Conservation (phyloP, 2,113 vertebrate genomes). For the Climacteris rufus region DNA sequence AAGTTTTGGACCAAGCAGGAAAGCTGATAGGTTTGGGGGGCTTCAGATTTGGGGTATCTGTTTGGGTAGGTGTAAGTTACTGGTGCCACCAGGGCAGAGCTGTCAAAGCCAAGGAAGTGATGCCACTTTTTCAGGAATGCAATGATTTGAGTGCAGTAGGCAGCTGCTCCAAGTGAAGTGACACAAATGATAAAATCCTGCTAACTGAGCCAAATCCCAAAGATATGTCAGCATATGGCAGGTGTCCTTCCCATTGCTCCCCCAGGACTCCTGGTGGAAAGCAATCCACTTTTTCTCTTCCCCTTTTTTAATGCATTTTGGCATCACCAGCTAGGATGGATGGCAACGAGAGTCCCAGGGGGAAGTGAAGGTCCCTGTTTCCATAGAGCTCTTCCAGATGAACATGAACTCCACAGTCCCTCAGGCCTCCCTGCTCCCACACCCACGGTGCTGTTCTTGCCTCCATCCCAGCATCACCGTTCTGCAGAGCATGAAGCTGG, state of each 20-base stretch:
- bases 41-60: background rate
- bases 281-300: background rate
- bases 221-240: fast-evolving
- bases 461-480: constrained; percentile 83
- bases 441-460: background rate
- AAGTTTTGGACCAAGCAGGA: background rate
- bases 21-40: fast-evolving
- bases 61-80: background rate
- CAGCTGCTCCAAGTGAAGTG: background rate
- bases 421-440: background rate
- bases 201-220: background rate
- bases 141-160: fast-evolving
- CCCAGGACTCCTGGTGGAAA: fast-evolving
- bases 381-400: background rate
- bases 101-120: background rate
- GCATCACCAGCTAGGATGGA: background rate
- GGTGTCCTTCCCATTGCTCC: fast-evolving
- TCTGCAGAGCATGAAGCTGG: constrained; percentile 97
- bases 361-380: fast-evolving
- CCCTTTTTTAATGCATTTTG: fast-evolving
- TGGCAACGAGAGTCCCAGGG: background rate
- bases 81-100: background rate
- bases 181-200: background rate
- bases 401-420: background rate
- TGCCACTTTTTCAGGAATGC: fast-evolving